Evolutionary conservation across 2,888 invertebrate species (phyloP).

Genomic region (Sesamia inferens): DNA sequence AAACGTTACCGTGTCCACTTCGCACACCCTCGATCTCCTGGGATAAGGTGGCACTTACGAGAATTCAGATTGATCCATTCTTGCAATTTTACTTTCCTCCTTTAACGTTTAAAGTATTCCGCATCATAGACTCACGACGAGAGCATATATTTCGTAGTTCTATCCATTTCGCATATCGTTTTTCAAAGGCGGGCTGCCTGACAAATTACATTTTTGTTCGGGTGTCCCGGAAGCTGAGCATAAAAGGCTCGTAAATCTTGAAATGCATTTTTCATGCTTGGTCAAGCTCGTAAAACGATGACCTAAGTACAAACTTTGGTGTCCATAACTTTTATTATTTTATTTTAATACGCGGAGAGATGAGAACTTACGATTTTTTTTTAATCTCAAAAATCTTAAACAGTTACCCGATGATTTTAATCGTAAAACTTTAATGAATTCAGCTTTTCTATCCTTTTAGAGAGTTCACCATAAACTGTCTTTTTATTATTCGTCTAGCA

Average conservation of each 20-base stretch:
- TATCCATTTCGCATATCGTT: slow-evolving; percentile 67
- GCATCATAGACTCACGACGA: slow-evolving; percentile 26
- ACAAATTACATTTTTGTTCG: slow-evolving; percentile 80
- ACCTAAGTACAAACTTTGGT: slow-evolving; percentile 60
- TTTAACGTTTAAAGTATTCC: slow-evolving; percentile 29
- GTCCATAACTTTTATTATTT: slow-evolving; percentile 60
- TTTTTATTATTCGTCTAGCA: slow-evolving; percentile 56
- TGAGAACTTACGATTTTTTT: slow-evolving; percentile 6
- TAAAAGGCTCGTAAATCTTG: slow-evolving; percentile 78
- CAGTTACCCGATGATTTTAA: slow-evolving; percentile 19
- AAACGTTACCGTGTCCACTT: slow-evolving; percentile 45
- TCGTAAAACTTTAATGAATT: slow-evolving; percentile 21
- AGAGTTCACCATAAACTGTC: slow-evolving; percentile 18
- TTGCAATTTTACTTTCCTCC: slow-evolving; percentile 32
- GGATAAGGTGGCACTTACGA: slow-evolving; percentile 47
- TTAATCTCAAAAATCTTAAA: not conserved
- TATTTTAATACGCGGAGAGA: slow-evolving; percentile 6
- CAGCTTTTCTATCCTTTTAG: slow-evolving; percentile 16
- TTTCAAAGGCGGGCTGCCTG: slow-evolving; percentile 69
- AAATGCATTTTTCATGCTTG: slow-evolving; percentile 81
- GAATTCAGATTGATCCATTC: slow-evolving; percentile 46
- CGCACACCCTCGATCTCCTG: slow-evolving; percentile 43
- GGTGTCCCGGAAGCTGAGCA: slow-evolving; percentile 75
- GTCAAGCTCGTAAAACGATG: slow-evolving; percentile 77
- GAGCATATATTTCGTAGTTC: slow-evolving; percentile 50